These are phyloP conservation scores for Paragorgia papillata DNA, from an alignment of 92 coral and sea anemone species.

Conservation along the genomic window DNA sequence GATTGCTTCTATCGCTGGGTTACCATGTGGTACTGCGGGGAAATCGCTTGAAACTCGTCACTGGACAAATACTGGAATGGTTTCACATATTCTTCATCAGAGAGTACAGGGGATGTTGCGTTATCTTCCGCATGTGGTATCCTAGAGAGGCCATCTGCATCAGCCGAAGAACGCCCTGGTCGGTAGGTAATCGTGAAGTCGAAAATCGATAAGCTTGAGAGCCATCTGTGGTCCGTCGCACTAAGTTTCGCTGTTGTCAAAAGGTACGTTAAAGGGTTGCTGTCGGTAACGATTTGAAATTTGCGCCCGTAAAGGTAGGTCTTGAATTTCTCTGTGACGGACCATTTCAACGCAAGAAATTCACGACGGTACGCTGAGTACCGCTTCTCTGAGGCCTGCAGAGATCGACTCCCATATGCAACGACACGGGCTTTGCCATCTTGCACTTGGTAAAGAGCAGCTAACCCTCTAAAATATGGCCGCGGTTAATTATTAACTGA, in stretches of 20 bases:
- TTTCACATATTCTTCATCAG: slow-evolving; percentile 39
- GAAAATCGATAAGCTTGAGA: slow-evolving; percentile 40
- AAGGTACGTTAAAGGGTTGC: slow-evolving; percentile 53
- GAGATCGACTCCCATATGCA: slow-evolving; percentile 53
- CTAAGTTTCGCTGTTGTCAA: slow-evolving; percentile 51
- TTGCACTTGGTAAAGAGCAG: slow-evolving; percentile 1
- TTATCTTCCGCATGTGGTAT: slow-evolving; percentile 11
- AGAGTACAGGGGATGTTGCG: background rate
- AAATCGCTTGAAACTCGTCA: slow-evolving; percentile 33
- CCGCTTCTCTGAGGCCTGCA: background rate
- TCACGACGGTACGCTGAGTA: slow-evolving; percentile 43
- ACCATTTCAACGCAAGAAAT: slow-evolving; percentile 64
- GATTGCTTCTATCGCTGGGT: slow-evolving; percentile 49
- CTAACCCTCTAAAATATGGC: no score
- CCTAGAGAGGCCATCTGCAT: slow-evolving; percentile 55
- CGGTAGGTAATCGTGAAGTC: slow-evolving; percentile 46
- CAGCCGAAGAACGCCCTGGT: slow-evolving; percentile 48
- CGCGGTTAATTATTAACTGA: no score
- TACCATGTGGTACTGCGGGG: slow-evolving; percentile 1
- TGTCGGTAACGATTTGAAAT: slow-evolving; percentile 53
- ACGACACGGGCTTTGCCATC: background rate
- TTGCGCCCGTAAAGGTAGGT: slow-evolving; percentile 58
- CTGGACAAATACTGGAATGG: slow-evolving; percentile 31
- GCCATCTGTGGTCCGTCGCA: slow-evolving; percentile 51
- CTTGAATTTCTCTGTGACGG: slow-evolving; percentile 56